phyloP scores from a whole-genome alignment of 2,113 vertebrate species.

The Myiagra hebetior region DNA sequence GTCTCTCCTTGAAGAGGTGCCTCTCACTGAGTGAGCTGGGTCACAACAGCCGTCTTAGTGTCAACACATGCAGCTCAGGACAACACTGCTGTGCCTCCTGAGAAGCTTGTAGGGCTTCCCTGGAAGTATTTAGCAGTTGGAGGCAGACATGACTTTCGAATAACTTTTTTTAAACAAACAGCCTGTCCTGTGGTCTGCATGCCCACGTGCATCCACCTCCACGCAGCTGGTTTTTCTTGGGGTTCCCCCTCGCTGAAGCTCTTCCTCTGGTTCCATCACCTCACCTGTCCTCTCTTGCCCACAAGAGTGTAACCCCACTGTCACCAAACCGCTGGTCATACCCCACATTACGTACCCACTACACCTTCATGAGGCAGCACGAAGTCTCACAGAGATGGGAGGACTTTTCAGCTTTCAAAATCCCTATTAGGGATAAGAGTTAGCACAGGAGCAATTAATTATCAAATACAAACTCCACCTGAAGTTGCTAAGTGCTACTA shows the following conservation, averaged over 20 bases:
- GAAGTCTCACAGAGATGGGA: neutral
- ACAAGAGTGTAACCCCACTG: neutral
- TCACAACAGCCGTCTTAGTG: neutral
- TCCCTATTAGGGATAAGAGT: neutral
- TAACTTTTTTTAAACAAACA: neutral
- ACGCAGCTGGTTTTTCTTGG: neutral
- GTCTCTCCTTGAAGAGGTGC: neutral
- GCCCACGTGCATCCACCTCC: fast-evolving
- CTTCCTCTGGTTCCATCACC: neutral
- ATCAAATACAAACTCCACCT: neutral
- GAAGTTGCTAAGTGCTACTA: neutral
- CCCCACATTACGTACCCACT: too few species aligned
- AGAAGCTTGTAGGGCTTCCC: neutral
- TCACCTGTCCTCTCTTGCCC: neutral
- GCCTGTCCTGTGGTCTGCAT: neutral
- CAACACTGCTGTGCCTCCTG: neutral
- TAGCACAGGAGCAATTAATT: neutral
- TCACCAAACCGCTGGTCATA: fast-evolving
- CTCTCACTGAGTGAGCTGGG: neutral
- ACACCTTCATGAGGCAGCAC: neutral
- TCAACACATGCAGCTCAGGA: neutral
- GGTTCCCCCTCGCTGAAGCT: neutral
- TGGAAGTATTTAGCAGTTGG: neutral
- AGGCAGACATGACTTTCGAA: neutral
- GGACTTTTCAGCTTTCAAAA: neutral